Base-by-base conservation (phyloP, 1,140 invertebrate genomes). In the Chymomyza costata region DNA sequence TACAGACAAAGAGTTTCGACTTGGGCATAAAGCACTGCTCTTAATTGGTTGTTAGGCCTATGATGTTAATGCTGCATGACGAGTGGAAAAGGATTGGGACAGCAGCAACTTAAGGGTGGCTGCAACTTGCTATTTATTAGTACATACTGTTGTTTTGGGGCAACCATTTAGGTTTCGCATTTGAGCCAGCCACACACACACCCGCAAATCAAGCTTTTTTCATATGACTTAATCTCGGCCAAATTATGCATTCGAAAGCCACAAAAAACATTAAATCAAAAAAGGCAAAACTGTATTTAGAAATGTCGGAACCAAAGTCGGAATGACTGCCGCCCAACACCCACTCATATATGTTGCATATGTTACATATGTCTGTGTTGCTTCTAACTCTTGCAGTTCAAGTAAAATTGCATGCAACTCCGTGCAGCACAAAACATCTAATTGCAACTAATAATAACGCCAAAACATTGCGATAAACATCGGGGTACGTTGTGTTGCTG, bases 381-480 rank as follows among this genome's bases (percentile, higher is more conserved):
- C 35, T n/a, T n/a, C n/a, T n/a, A n/a, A n/a, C n/a, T n/a, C n/a
- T n/a, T n/a, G n/a, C n/a, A n/a, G n/a, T n/a, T n/a, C n/a, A n/a
- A n/a, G 21, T 21, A 3, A 73, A 76, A 65, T 71, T 70, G 66
- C 68, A 71, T 71, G 68, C 60, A 73, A 74, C 64, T 56, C 59
- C 68, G 62, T 41, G 49, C 40, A 17, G 31, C 59, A 64, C 59
- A 65, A n/a, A 62, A 68, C 67, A 76, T 82, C 76, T 81, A 81
- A 81, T 82, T 81, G 76, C 70, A 60, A 67, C 70, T 76, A 81
- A 81, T 81, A 82, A 82, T 82, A 81, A 76, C 55, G 66, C 60
- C 38, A 56, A 25, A 25, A 25, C 21, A 25, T 8, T 25, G 45
- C 71, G 66, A 69, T 74, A 68, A 74, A 61, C 53, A 74, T 74